Conservation (phyloP, 2,797 vertebrate genomes). For the Loris lydekkerianus region DNA sequence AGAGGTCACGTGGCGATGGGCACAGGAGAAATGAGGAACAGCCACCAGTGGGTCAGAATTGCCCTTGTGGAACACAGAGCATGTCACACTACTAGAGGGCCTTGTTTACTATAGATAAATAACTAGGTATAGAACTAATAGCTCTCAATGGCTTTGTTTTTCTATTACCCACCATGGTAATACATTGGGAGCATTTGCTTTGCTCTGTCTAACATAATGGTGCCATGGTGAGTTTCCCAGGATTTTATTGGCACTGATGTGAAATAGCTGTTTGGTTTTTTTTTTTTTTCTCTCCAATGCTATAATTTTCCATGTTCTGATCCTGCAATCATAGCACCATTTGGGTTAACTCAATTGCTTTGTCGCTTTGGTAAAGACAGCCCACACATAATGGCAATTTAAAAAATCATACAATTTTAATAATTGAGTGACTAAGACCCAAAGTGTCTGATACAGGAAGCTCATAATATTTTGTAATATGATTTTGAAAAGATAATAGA, state of each 20-base stretch:
- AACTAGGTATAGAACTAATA: background rate
- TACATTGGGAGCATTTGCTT: conserved; percentile 42
- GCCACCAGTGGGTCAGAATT: background rate
- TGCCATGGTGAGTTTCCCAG: conserved; percentile 79
- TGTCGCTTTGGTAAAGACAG: conserved; percentile 81
- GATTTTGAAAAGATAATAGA: conserved; percentile 86
- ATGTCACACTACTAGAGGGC: background rate
- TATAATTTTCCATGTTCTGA: conserved; percentile 84
- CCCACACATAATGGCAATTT: conserved; percentile 84
- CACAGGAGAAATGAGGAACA: background rate
- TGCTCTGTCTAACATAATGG: conserved; percentile 61
- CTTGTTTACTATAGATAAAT: background rate
- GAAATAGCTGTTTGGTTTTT: conserved; percentile 63
- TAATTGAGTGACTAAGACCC: conserved; percentile 87
- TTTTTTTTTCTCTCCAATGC: conserved; percentile 11
- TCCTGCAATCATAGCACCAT: conserved; percentile 79
- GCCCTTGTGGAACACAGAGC: background rate
- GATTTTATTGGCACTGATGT: conserved; percentile 77
- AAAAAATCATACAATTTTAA: conserved; percentile 86
- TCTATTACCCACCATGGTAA: conserved; percentile 13
- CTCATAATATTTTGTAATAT: conserved; percentile 87
- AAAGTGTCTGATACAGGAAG: conserved; percentile 86
- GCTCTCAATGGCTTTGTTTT: conserved; percentile 11
- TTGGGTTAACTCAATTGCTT: conserved; percentile 83
- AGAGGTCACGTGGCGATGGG: background rate